These are phyloP conservation scores for Amazona guildingii DNA, from an alignment of 2,113 vertebrate species.

Conservation along the genomic window DNA sequence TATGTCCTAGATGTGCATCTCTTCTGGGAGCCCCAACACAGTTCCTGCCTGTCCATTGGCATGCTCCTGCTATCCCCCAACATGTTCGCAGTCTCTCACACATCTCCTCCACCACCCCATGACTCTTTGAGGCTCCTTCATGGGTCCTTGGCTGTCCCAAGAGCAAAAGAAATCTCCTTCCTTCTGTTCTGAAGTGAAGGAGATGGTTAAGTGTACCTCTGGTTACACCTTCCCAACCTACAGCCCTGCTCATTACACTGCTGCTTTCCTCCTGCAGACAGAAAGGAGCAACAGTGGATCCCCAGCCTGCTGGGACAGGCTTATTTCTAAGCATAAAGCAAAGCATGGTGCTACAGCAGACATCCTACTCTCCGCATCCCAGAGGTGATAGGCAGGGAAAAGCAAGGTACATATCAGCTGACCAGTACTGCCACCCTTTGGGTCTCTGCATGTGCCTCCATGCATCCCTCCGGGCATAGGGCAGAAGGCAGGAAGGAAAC, in stretches of 20 bases:
- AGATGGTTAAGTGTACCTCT: not conserved
- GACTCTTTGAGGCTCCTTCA: not conserved
- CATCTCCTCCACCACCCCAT: not conserved
- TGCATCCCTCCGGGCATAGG: not conserved
- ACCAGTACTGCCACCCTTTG: too few species aligned
- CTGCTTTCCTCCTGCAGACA: not conserved
- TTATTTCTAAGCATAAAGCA: not conserved
- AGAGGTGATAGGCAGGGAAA: not conserved
- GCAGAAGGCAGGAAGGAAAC: not conserved
- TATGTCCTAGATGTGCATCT: accelerated
- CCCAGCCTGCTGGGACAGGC: not conserved
- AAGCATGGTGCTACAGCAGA: not conserved
- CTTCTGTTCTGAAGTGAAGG: not conserved
- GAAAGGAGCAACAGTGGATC: not conserved
- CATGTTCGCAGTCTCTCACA: not conserved
- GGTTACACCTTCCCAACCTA: not conserved
- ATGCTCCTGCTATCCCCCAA: accelerated
- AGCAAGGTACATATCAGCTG: not conserved
- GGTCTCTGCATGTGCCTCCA: not conserved
- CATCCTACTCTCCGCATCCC: not conserved
- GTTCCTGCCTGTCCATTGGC: accelerated
- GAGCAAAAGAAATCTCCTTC: not conserved
- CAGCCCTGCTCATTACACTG: not conserved
- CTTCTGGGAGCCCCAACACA: not conserved
- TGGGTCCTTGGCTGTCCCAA: not conserved